These are phyloP conservation scores for Chrysolina oricalcia DNA, from an alignment of 2,888 invertebrate species.

Conservation along the genomic window DNA sequence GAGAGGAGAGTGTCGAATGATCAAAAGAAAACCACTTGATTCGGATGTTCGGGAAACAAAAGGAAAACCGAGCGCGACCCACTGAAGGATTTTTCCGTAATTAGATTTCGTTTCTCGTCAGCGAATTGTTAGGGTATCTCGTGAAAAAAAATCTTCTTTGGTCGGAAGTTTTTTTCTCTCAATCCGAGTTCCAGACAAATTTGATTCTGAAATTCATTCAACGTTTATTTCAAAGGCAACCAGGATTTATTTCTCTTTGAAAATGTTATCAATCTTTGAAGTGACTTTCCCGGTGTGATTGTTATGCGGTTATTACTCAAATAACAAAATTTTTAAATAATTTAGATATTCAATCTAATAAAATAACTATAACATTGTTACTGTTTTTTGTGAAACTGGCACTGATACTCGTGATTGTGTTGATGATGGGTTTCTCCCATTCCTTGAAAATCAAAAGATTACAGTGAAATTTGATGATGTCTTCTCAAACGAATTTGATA, in stretches of 20 bases:
- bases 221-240: neutral
- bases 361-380: no score
- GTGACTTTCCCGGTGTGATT: no score
- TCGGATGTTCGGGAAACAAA: constrained; percentile 39
- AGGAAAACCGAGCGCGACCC: constrained; percentile 30
- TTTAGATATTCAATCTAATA: no score
- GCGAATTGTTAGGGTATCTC: constrained; percentile 28
- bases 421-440: no score
- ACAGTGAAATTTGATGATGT: no score
- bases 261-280: no score
- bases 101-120: constrained; percentile 44
- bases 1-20: constrained; percentile 37
- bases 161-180: neutral
- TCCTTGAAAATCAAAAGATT: no score
- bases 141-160: neutral
- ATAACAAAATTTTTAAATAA: no score
- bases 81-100: constrained; percentile 36
- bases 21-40: constrained; percentile 43
- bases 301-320: no score
- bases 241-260: neutral
- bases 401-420: no score
- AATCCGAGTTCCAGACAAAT: neutral
- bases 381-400: no score
- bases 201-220: neutral
- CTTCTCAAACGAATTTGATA: no score